These are phyloP conservation scores for Calcarius lapponicus DNA, from an alignment of 2,797 vertebrate species.

Conservation along the genomic window DNA sequence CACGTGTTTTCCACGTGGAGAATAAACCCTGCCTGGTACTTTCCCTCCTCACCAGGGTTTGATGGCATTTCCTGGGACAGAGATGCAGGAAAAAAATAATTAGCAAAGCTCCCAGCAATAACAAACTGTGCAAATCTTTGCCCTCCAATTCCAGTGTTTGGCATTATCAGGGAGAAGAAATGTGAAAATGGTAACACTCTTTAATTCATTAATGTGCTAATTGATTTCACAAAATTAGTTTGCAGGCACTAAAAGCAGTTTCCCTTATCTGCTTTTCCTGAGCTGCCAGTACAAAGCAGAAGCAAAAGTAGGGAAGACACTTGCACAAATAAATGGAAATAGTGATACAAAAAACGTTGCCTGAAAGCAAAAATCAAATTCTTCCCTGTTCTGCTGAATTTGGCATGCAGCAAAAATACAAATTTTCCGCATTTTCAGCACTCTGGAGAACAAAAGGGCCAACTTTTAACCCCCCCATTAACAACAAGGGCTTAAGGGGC, in stretches of 20 bases:
- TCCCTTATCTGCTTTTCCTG: background rate
- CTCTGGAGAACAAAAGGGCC: background rate
- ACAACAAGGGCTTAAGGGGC: background rate
- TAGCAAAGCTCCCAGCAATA: background rate
- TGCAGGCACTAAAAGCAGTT: background rate
- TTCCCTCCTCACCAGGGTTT: background rate
- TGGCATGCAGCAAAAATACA: background rate
- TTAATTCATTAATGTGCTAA: slow-evolving; percentile 21
- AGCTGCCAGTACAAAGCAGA: background rate
- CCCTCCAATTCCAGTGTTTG: background rate
- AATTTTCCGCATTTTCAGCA: background rate
- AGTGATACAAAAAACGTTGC: background rate
- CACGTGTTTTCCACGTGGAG: rapidly evolving
- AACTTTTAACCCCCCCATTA: background rate
- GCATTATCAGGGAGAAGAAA: background rate
- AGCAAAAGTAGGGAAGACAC: background rate
- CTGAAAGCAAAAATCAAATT: background rate
- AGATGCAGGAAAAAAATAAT: background rate
- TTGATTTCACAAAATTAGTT: background rate
- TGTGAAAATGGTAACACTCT: background rate
- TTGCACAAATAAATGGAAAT: background rate
- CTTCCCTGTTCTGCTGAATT: background rate
- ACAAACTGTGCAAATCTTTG: background rate
- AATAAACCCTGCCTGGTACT: background rate
- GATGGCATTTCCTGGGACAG: background rate